These are phyloP conservation scores for Pollimyrus isidori DNA, from an alignment of 2,113 vertebrate genomes.

Conservation along the genomic window DNA sequence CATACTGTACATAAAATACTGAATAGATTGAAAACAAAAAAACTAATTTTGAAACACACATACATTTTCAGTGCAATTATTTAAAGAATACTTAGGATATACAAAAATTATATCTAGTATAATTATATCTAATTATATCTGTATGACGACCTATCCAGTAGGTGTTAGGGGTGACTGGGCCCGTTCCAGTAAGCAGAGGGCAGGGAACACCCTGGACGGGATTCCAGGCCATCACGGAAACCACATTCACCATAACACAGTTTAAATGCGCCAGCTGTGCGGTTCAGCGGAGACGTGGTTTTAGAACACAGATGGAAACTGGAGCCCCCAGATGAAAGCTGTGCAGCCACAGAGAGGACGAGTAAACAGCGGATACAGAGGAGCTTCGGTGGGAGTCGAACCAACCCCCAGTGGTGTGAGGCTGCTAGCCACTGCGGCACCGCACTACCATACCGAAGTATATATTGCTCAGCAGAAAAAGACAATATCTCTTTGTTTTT, in stretches of 20 bases:
- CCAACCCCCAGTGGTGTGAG: neutral
- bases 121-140: neutral
- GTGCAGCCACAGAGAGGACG: neutral
- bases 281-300: neutral
- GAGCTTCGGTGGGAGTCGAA: neutral
- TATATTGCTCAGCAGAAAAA: neutral
- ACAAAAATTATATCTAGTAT: neutral
- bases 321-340: neutral
- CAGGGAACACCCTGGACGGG: neutral
- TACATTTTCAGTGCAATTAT: neutral
- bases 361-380: neutral
- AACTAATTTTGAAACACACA: neutral
- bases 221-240: neutral
- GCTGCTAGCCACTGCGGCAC: neutral
- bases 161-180: neutral
- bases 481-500: neutral
- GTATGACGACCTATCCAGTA: neutral
- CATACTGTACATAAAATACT: neutral
- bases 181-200: neutral
- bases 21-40: neutral
- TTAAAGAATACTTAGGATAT: neutral
- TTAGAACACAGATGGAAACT: neutral
- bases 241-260: neutral
- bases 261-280: neutral
- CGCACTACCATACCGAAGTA: neutral